Base-by-base conservation (phyloP, 2,113 vertebrate species). In the Eptesicus fuscus region DNA sequence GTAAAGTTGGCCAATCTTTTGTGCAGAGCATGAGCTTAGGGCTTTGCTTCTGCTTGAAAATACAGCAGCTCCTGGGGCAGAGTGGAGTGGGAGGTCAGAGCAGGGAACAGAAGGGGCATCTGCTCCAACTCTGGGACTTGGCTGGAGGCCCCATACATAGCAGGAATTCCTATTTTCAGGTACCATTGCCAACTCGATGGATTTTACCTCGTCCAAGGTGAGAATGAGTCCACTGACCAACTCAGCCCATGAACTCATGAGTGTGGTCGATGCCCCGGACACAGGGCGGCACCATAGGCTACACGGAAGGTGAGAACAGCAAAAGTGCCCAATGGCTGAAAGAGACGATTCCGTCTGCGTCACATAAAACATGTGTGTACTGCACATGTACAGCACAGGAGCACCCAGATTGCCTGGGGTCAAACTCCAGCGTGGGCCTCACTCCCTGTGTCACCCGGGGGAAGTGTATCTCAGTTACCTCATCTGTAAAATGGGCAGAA, bases 251-350 rank as follows among this genome's bases (percentile, higher is more conserved):
- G 44, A 53, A 30, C 30, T 9, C 25, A 49, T 1, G n/a, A 23
- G 8, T 4, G 0, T 4, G 20, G 85, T 17, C 5, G 10, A 6
- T n/a, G 37, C 10, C 20, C 18, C 0, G 8, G 89, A 80, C 23
- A n/a, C 13, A 49, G 44, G 0, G 7, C 0, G 44, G 69, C 4
- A 1, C 16, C 6, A 1, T 8, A 17, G 1, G 3, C 49, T 9
- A 32, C 18, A 37, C 1, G 1, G 53, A 47, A n/a, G 44, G 28
- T 11, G n/a, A 67, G 47, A n/a, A 6, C 8, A n/a, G 13, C 35
- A 14, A 42, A 49, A 77, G 25, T 0, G 40, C 25, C 8, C 9
- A 2, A 1, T 0, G 2, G 77, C 47, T 49, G 42, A 14, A 17
- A 83, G 59, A 20, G 9, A 28, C 0, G 7, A 79, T 7, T 51